Percentiles rank a stretch among this genome's conserved stretches.
Conservation (phyloP, 2,113 vertebrate species). For the Phrynosoma blainvillii region DNA sequence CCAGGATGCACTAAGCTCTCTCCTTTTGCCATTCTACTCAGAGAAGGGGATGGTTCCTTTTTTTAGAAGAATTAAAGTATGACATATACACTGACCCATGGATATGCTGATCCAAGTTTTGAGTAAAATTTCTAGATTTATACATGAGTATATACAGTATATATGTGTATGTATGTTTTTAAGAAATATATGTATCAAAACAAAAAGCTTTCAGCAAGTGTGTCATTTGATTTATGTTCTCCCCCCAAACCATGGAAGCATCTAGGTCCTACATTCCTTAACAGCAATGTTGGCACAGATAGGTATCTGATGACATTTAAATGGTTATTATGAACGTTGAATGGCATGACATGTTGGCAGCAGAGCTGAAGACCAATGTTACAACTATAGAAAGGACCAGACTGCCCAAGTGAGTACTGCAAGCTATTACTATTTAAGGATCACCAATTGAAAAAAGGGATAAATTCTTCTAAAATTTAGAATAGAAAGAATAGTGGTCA, state of each 20-base stretch:
- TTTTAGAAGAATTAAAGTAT: no score
- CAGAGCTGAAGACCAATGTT: background rate
- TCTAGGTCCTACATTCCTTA: background rate
- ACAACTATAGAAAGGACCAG: background rate
- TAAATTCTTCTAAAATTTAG: background rate
- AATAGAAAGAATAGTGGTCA: no score
- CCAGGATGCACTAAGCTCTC: no score
- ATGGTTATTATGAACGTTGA: background rate
- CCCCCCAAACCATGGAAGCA: background rate
- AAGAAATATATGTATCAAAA: background rate
- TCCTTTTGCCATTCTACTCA: no score
- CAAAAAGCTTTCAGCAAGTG: background rate
- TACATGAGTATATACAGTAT: no score
- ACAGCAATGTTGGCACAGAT: background rate
- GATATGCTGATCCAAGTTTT: no score
- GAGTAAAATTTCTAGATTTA: no score
- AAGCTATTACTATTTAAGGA: background rate
- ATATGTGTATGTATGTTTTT: background rate
- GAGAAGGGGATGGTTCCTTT: no score
- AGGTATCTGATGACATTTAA: background rate
- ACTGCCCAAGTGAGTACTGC: no score
- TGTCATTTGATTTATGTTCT: fast-evolving
- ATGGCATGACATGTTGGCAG: background rate
- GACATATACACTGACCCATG: no score
- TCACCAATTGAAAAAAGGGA: background rate